These are phyloP conservation scores for Oryctolagus cuniculus DNA, from an alignment of 2,113 vertebrate species.

Conservation along the genomic window mOryCun1.1 NC_091432.1:31755501-31756000, in stretches of 20 bases:
- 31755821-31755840: background rate
- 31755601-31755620: background rate
- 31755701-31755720: background rate
- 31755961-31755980: background rate
- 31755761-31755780: background rate
- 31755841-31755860: background rate
- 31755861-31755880: background rate
- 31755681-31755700: background rate
- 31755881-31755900: background rate
- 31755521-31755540: background rate
- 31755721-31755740: background rate
- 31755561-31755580: background rate
- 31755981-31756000: background rate
- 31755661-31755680: background rate
- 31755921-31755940: background rate
- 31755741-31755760: background rate
- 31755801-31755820: background rate
- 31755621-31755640: background rate
- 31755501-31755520: background rate
- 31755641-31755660: background rate
- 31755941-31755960: background rate
- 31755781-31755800: background rate
- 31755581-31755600: background rate
- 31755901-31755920: background rate
- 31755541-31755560: background rate